Conservation (phyloP, 2,113 vertebrate species). For the Nothobranchius furzeri region DNA sequence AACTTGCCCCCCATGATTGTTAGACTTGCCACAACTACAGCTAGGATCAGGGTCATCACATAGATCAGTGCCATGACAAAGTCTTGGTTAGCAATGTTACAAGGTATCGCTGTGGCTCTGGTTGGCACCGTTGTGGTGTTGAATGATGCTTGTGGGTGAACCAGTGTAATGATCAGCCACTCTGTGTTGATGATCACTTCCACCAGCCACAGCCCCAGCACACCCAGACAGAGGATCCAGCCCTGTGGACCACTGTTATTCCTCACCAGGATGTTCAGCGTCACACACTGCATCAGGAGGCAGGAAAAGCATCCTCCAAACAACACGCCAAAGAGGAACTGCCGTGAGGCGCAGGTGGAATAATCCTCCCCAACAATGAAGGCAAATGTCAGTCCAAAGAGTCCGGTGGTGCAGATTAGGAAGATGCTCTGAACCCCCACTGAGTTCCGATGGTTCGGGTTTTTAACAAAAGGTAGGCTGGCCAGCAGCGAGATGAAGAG, state of each 20-base stretch:
- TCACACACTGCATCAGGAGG: conserved; percentile 84
- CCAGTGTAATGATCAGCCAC: conserved; percentile 93
- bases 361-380: conserved; percentile 88
- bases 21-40: conserved; percentile 72
- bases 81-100: conserved; percentile 84
- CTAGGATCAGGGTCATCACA: conserved; percentile 87
- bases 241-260: conserved; percentile 73
- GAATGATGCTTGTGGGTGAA: conserved; percentile 33
- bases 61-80: conserved; percentile 95
- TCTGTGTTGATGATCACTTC: conserved; percentile 93
- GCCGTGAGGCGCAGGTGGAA: conserved; percentile 87
- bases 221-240: conserved; percentile 81
- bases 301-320: conserved; percentile 91
- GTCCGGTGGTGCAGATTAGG: conserved; percentile 85
- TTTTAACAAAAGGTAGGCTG: conserved; percentile 86
- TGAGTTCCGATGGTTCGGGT: conserved; percentile 78
- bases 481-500: conserved; percentile 88
- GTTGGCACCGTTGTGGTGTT: background rate
- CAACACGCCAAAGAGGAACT: conserved; percentile 93
- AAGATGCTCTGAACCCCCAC: conserved; percentile 84
- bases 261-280: conserved; percentile 83
- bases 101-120: conserved; percentile 59
- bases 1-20: conserved; percentile 78
- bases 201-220: conserved; percentile 83
- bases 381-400: conserved; percentile 91